phyloP scores from a whole-genome alignment of 2,888 invertebrate species.

The Ectropis crepuscularia region DNA sequence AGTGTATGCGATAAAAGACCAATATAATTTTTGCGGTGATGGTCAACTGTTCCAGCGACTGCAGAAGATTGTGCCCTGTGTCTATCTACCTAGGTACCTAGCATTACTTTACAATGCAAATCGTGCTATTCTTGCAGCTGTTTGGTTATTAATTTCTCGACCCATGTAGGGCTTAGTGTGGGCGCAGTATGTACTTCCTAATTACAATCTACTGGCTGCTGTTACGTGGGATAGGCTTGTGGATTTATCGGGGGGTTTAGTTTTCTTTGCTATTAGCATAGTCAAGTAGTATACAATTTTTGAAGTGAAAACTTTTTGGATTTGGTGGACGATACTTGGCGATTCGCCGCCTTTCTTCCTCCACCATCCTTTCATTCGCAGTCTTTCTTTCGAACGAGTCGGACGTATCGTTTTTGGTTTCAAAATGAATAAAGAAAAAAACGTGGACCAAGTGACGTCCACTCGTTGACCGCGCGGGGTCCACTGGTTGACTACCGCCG shows the following conservation, averaged over 20 bases:
- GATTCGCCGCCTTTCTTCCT: no score
- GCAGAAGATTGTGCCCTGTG: slow-evolving; percentile 18
- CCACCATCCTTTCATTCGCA: no score
- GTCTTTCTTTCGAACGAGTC: no score
- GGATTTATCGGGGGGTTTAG: slow-evolving; percentile 4
- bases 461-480: no score
- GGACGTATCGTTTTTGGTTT: no score
- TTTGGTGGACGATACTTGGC: no score
- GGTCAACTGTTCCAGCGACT: not conserved
- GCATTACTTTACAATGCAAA: slow-evolving; percentile 40
- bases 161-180: slow-evolving; percentile 64
- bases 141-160: slow-evolving; percentile 73
- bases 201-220: slow-evolving; percentile 63
- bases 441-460: no score
- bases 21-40: not conserved
- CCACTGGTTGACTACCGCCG: no score
- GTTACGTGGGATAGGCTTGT: slow-evolving; percentile 72
- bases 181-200: slow-evolving; percentile 70
- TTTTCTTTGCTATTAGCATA: not conserved
- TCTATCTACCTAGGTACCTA: slow-evolving; percentile 18
- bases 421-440: no score
- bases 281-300: no score
- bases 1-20: no score
- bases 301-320: no score
- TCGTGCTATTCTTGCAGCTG: slow-evolving; percentile 46